Evolutionary conservation across 2,888 invertebrate genomes (phyloP).

Genomic region (Amphiduros pacificus): DNA sequence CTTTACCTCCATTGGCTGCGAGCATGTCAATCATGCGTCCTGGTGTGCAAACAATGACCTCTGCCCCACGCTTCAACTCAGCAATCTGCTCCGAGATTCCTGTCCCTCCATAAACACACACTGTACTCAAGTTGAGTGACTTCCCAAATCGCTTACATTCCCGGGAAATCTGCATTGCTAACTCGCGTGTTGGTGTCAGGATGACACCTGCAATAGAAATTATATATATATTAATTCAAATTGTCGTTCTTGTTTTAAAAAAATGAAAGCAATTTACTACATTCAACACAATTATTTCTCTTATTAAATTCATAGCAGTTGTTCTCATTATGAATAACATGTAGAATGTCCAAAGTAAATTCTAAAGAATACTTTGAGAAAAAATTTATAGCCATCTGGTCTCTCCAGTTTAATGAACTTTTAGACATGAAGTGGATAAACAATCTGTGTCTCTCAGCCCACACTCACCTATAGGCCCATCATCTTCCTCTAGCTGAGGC

Average conservation of each 20-base stretch:
- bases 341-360: too few species aligned
- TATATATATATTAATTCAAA: neutral
- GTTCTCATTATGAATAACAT: too few species aligned
- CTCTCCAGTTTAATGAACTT: too few species aligned
- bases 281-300: too few species aligned
- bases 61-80: slow-evolving; percentile 92
- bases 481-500: slow-evolving; percentile 88
- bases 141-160: slow-evolving; percentile 95
- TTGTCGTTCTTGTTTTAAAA: too few species aligned
- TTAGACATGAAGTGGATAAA: too few species aligned
- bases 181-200: slow-evolving; percentile 96
- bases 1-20: slow-evolving; percentile 93
- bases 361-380: too few species aligned
- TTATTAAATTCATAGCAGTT: too few species aligned
- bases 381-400: too few species aligned
- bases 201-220: slow-evolving; percentile 72
- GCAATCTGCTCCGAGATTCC: slow-evolving; percentile 96
- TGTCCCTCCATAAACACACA: slow-evolving; percentile 98
- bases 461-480: slow-evolving; percentile 81
- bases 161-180: slow-evolving; percentile 97
- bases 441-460: too few species aligned
- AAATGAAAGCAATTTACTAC: too few species aligned
- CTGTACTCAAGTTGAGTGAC: slow-evolving; percentile 77
- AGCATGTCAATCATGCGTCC: slow-evolving; percentile 99
- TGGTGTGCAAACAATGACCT: slow-evolving; percentile 98